Base-by-base conservation (phyloP, 2,888 invertebrate genomes). In the Netelia inedita region DNA sequence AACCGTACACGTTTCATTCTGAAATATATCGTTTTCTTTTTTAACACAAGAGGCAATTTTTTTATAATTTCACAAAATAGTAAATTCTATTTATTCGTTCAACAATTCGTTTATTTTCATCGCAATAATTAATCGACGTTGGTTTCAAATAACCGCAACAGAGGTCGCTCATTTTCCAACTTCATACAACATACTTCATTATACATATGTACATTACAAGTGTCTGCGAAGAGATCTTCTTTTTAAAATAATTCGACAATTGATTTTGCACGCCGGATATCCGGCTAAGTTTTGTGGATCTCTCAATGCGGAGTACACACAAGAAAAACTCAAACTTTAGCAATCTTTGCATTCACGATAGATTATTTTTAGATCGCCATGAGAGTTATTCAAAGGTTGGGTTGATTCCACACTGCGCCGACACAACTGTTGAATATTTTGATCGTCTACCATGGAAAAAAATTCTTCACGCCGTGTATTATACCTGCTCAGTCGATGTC, bases 391-490 rank as follows among this genome's bases (percentile, higher is more conserved):
- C 63, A 53, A 57, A 55, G 76, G 57, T 76, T 59, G 66, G 66
- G 57, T 78, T 59, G 68, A 68, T 78, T 43, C 78, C 78, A 78
- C 78, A 78, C 57, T 69, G 3, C 14, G 59, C 28, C 69, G 59
- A 61, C 57, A 46, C 69, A 46, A 69, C 53, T 63, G 50, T 63
- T 53, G 69, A 78, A 59, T 28, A 1, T 59, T 55, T 53, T 2
- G 43, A 14, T 57, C 14, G 55, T n/a, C 28, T 21, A 46, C 3
- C 10, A 23, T 9, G 16, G 61, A 53, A 10, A 61, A 71, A 71
- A 68, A 78, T 55, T 8, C 14, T 69, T 9, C n/a, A 21, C 14
- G 10, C 59, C 57, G 5, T 1, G 19, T 28, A 57, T 21, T 69
- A 78, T 69, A 79, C 69, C 78, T 71, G 71, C 21, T 28, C 61